Evolutionary conservation across 2,113 vertebrate genomes (phyloP).

Genomic region (Labrus mixtus): DNA sequence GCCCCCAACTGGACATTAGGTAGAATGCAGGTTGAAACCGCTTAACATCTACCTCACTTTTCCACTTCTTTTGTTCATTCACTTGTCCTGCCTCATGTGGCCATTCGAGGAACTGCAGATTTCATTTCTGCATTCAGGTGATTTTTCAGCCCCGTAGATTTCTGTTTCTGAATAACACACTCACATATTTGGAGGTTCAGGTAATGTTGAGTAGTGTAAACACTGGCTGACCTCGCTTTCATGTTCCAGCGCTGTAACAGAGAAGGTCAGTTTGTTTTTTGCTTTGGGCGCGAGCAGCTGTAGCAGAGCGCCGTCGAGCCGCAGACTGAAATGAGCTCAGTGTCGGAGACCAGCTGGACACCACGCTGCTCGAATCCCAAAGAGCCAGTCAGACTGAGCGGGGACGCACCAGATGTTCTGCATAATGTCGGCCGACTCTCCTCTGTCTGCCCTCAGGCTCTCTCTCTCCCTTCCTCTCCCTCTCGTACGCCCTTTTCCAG

Average conservation of each 20-base stretch:
- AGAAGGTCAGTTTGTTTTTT: not conserved
- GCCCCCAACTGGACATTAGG: no score
- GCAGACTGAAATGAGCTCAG: conserved; percentile 1
- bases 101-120: no score
- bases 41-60: no score
- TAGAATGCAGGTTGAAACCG: no score
- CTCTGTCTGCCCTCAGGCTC: conserved; percentile 26
- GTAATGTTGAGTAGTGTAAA: not conserved
- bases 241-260: not conserved
- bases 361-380: conserved; percentile 16
- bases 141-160: no score
- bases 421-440: conserved; percentile 10
- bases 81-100: no score
- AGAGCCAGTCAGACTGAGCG: conserved; percentile 18
- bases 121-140: no score
- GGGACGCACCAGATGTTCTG: conserved; percentile 47
- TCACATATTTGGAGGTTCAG: not conserved
- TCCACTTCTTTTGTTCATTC: no score
- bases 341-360: conserved; percentile 32
- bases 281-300: conserved; percentile 4
- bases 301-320: not conserved
- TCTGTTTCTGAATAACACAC: not conserved
- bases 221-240: not conserved
- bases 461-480: not conserved
- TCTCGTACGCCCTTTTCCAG: not conserved